Conservation (phyloP, 2,797 vertebrate species). For the Glossophaga mutica region DNA sequence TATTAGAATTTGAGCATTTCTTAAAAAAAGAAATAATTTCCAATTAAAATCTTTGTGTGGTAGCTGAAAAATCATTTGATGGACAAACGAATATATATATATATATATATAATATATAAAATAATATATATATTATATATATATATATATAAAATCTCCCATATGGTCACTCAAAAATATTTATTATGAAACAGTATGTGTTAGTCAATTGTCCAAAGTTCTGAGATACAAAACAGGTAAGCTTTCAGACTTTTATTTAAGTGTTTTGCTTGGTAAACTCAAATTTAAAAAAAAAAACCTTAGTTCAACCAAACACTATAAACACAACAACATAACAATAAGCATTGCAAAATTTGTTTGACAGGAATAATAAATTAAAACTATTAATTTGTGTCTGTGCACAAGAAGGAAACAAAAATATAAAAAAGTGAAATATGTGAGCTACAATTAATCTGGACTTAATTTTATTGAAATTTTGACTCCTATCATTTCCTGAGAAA, state of each 20-base stretch:
- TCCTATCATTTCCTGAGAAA: not conserved
- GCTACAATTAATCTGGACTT: not conserved
- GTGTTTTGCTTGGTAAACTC: not conserved
- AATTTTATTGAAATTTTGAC: not conserved
- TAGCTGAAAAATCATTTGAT: not conserved
- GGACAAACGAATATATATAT: not conserved
- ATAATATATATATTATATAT: too few relatives aligned
- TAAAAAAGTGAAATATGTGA: conserved; percentile 10
- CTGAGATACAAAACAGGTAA: not conserved
- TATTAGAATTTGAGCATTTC: not conserved
- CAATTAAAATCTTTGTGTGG: not conserved
- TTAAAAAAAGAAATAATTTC: conserved; percentile 13
- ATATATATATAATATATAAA: not conserved
- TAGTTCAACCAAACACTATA: not conserved
- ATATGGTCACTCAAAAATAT: not conserved
- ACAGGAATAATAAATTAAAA: not conserved
- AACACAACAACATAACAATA: not conserved
- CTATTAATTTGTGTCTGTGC: not conserved
- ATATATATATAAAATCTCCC: not conserved
- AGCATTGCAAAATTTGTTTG: not conserved
- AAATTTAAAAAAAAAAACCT: not conserved
- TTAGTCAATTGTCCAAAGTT: not conserved
- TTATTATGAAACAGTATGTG: not conserved
- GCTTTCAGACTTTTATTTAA: not conserved
- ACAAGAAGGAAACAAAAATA: not conserved